Conservation (phyloP, 2,888 invertebrate species). For the Pseudococcus longispinus region DNA sequence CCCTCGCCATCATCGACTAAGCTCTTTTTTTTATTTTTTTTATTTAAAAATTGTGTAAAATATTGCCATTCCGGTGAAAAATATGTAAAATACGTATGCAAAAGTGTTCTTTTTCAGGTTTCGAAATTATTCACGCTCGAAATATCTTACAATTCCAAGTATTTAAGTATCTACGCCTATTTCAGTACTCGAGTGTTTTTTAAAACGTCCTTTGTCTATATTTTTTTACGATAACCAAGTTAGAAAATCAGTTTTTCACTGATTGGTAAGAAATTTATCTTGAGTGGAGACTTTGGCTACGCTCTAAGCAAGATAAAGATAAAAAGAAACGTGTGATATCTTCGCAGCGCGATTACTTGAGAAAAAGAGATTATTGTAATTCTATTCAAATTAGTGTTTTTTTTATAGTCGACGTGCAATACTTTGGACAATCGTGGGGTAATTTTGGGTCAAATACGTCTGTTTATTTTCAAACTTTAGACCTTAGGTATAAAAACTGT, state of each 20-base stretch:
- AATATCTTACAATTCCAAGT: neutral
- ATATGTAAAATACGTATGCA: too few relatives aligned
- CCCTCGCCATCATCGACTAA: too few relatives aligned
- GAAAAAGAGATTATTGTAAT: neutral
- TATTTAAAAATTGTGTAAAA: too few relatives aligned
- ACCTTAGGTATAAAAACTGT: too few relatives aligned
- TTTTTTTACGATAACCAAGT: neutral
- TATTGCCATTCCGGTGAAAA: too few relatives aligned
- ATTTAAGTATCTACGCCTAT: neutral
- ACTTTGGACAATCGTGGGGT: neutral
- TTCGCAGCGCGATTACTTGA: neutral
- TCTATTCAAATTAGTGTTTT: neutral
- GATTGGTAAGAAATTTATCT: neutral
- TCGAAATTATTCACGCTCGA: too few relatives aligned
- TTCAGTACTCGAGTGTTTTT: neutral
- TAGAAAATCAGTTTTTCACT: neutral
- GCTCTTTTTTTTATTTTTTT: too few relatives aligned
- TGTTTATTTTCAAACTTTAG: too few relatives aligned
- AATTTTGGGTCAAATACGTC: neutral
- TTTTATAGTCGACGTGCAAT: neutral
- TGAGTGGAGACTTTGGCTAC: neutral
- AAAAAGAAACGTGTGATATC: neutral
- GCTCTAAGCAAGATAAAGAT: neutral
- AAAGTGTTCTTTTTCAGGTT: too few relatives aligned
- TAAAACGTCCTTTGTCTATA: neutral